These are phyloP conservation scores for Sapayoa aenigma DNA, from an alignment of 2,113 vertebrate genomes.

Conservation along the genomic window DNA sequence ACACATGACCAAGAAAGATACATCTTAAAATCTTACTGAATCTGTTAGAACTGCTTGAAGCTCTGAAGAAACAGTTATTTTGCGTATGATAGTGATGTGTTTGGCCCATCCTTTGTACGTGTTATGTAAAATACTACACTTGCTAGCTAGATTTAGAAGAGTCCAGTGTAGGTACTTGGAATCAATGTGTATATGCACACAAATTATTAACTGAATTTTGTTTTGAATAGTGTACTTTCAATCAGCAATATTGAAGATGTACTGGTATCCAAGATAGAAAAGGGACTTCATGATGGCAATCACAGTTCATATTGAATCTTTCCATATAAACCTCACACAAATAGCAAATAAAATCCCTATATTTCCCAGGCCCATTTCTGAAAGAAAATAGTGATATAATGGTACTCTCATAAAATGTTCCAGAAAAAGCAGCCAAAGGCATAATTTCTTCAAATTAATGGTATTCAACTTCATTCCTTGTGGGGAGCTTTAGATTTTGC, in stretches of 20 bases:
- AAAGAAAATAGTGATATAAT: constrained; percentile 38
- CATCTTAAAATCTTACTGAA: neutral
- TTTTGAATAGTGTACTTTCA: neutral
- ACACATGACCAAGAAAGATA: neutral
- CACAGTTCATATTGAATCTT: neutral
- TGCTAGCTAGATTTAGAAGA: neutral
- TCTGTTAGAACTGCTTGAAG: neutral
- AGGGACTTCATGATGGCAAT: constrained; percentile 17
- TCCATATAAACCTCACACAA: neutral
- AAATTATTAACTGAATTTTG: neutral
- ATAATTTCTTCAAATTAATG: constrained; percentile 52
- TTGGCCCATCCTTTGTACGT: neutral
- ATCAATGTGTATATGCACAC: neutral
- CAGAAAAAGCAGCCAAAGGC: constrained; percentile 4
- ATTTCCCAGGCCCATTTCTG: neutral
- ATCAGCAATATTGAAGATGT: neutral
- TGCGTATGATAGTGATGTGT: neutral
- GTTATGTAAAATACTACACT: neutral
- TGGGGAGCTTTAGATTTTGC: neutral
- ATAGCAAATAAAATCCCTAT: constrained; percentile 7
- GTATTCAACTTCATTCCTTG: neutral
- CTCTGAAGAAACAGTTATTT: neutral
- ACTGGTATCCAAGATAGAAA: constrained; percentile 27
- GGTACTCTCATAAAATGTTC: neutral
- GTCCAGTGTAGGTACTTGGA: neutral